Conservation (phyloP, 2,888 invertebrate species). For the Sturmia bella region DNA sequence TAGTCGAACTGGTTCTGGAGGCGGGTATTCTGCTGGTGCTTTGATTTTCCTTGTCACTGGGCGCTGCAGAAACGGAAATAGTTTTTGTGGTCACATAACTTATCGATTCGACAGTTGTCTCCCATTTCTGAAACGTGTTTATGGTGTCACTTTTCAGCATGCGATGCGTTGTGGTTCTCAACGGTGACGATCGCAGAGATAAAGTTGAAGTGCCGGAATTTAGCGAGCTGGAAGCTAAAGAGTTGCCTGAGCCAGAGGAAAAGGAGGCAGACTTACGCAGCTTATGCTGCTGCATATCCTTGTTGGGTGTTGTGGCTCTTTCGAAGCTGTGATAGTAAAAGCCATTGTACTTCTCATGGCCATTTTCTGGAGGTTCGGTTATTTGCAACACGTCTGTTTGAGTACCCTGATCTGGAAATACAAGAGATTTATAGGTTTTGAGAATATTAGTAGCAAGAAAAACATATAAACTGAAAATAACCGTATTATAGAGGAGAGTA, state of each 20-base stretch:
- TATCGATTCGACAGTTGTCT: constrained; percentile 81
- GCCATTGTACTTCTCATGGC: constrained; percentile 35
- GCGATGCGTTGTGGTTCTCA: constrained; percentile 73
- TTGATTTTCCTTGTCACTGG: constrained; percentile 53
- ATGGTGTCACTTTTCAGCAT: constrained; percentile 79
- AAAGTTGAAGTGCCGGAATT: constrained; percentile 77
- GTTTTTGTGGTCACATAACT: constrained; percentile 81
- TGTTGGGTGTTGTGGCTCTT: constrained; percentile 7
- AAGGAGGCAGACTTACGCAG: constrained; percentile 78
- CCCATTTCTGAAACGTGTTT: constrained; percentile 82
- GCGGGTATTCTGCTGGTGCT: constrained; percentile 29
- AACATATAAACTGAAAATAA: too few species aligned
- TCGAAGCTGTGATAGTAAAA: constrained; percentile 48
- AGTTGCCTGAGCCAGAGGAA: constrained; percentile 74
- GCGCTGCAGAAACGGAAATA: constrained; percentile 71
- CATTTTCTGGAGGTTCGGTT: constrained; percentile 73
- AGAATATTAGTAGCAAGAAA: too few species aligned
- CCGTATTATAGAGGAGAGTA: too few species aligned
- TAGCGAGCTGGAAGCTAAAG: constrained; percentile 71
- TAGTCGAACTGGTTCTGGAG: neutral
- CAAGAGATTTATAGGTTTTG: neutral
- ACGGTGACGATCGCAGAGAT: constrained; percentile 75
- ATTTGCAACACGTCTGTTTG: constrained; percentile 77
- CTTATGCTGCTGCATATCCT: constrained; percentile 54
- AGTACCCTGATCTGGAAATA: constrained; percentile 77